Evolutionary conservation across 2,113 vertebrate genomes (phyloP).

Genomic region (Oxyura jamaicensis): DNA sequence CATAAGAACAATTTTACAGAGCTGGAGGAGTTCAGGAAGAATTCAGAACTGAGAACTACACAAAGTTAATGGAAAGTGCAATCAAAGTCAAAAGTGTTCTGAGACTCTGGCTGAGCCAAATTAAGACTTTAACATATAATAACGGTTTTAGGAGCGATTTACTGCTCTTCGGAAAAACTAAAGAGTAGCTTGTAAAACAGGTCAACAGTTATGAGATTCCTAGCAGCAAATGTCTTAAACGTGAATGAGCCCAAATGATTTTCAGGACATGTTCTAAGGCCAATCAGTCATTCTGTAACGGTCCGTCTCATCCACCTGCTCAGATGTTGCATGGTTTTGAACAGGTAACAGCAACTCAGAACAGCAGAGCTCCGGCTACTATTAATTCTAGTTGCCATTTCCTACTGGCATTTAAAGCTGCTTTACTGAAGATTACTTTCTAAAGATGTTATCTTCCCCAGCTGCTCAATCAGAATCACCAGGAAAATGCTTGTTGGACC

Average conservation of each 20-base stretch:
- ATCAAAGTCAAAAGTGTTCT: not conserved
- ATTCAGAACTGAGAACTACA: not conserved
- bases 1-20: not conserved
- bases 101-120: not conserved
- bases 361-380: accelerated
- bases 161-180: not conserved
- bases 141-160: not conserved
- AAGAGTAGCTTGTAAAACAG: not conserved
- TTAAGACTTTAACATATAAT: not conserved
- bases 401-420: not conserved
- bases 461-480: not conserved
- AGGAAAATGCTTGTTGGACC: not conserved
- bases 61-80: not conserved
- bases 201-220: not conserved
- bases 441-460: not conserved
- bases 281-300: accelerated
- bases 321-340: accelerated
- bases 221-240: not conserved
- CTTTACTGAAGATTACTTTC: not conserved
- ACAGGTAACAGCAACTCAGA: not conserved
- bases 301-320: not conserved
- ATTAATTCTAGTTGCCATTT: not conserved
- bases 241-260: not conserved
- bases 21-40: not conserved
- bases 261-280: accelerated